Conservation (phyloP, 1,140 invertebrate genomes). For the Uloborus diversus region DNA sequence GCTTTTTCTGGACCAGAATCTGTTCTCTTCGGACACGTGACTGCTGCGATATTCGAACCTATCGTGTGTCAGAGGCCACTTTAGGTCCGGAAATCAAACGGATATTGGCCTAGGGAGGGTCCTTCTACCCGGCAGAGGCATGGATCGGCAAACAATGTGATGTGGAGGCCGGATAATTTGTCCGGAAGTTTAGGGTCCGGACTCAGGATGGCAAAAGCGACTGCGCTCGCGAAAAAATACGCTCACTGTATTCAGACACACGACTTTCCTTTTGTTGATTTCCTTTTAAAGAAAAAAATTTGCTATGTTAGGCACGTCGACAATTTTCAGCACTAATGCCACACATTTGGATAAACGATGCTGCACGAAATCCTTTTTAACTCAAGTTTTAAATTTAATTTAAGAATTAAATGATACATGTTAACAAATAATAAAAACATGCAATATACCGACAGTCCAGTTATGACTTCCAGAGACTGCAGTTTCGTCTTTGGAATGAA, state of each 20-base stretch:
- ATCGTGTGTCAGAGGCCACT: conserved; percentile 17
- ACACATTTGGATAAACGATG: not conserved
- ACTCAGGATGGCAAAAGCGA: not conserved
- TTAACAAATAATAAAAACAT: no score
- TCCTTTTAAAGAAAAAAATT: not conserved
- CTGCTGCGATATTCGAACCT: not conserved
- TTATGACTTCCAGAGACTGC: no score
- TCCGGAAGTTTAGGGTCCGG: conserved; percentile 40
- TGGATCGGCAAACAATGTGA: conserved; percentile 28
- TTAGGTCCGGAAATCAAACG: conserved; percentile 48
- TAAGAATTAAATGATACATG: no score
- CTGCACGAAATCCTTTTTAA: not conserved
- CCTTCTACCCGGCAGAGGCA: not conserved
- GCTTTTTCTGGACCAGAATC: not conserved
- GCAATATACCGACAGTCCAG: no score
- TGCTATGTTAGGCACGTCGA: not conserved
- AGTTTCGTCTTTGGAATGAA: no score
- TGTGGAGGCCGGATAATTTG: conserved; percentile 40
- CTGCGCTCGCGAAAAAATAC: conserved; percentile 2
- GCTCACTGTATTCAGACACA: not conserved
- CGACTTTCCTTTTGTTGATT: not conserved
- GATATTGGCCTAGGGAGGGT: conserved; percentile 43
- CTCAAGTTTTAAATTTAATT: no score
- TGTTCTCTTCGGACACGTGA: not conserved
- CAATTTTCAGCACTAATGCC: not conserved